These are phyloP conservation scores for Encarsia formosa DNA, from an alignment of 2,888 invertebrate genomes.

Conservation along the genomic window DNA sequence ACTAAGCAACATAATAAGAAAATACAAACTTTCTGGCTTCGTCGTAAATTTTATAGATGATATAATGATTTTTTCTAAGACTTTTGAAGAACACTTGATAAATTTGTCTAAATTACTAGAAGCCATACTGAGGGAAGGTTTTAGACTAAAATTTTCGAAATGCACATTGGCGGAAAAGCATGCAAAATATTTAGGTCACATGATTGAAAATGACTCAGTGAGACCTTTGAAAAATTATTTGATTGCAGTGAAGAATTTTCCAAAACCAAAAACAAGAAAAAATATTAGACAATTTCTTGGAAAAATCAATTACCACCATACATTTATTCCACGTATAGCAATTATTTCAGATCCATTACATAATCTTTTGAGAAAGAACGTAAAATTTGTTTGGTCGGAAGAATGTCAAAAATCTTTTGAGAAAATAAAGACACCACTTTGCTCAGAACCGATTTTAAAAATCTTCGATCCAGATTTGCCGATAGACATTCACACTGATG, in stretches of 20 bases:
- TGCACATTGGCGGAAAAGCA: constrained; percentile 25
- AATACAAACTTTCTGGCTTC: constrained; percentile 27
- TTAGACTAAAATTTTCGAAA: constrained; percentile 29
- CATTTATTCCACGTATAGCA: constrained; percentile 26
- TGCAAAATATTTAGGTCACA: constrained; percentile 21
- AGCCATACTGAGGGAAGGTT: constrained; percentile 29
- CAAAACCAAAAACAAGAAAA: constrained; percentile 24
- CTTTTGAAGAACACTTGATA: constrained; percentile 29
- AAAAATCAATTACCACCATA: constrained; percentile 30
- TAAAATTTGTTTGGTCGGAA: constrained; percentile 27
- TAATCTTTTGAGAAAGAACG: constrained; percentile 30
- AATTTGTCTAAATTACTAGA: constrained; percentile 29
- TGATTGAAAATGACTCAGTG: constrained; percentile 12
- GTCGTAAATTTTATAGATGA: constrained; percentile 33
- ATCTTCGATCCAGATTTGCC: constrained; percentile 27
- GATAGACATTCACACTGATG: constrained; percentile 35
- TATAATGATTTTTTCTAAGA: constrained; percentile 31
- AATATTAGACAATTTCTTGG: constrained; percentile 31
- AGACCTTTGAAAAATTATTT: constrained; percentile 26
- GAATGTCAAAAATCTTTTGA: constrained; percentile 24
- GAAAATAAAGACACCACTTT: constrained; percentile 28
- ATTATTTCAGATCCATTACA: constrained; percentile 27
- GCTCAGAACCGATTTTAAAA: constrained; percentile 26
- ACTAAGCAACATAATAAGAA: constrained; percentile 23
- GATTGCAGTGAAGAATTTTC: constrained; percentile 20